Evolutionary conservation across 2,797 vertebrate species (phyloP).

Genomic region (Syndactyla subalaris): DNA sequence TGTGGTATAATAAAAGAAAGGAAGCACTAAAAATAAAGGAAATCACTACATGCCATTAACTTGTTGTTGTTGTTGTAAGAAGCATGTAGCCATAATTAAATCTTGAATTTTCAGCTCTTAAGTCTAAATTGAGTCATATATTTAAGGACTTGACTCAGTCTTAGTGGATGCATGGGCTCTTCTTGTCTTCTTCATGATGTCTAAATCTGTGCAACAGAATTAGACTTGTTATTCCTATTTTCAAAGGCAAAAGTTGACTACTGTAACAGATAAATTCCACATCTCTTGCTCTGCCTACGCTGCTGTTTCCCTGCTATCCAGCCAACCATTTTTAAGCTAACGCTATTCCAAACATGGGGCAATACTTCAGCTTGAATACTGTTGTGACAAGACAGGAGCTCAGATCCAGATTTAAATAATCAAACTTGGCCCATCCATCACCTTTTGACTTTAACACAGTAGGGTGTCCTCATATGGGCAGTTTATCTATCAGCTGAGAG

Average conservation of each 20-base stretch:
- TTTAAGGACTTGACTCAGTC: not conserved
- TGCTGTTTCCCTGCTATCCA: not conserved
- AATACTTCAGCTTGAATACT: not conserved
- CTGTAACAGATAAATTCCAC: not conserved
- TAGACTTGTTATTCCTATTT: not conserved
- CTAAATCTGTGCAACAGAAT: not conserved
- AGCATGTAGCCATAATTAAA: not conserved
- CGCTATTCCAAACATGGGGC: not conserved
- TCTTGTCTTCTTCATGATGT: accelerated
- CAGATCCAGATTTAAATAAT: not conserved
- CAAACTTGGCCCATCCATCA: not conserved
- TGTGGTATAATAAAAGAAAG: not conserved
- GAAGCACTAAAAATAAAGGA: not conserved
- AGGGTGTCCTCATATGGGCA: accelerated
- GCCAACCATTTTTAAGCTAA: not conserved
- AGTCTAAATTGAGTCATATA: not conserved
- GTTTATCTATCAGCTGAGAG: not conserved
- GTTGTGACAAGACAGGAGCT: not conserved
- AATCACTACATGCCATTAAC: not conserved
- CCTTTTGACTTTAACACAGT: not conserved
- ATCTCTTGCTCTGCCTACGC: not conserved
- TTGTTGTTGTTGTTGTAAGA: not conserved
- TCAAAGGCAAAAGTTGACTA: not conserved
- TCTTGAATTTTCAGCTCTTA: not conserved
- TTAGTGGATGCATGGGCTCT: not conserved